phyloP scores from a whole-genome alignment of 2,113 vertebrate genomes.

The Nibea albiflora region DNA sequence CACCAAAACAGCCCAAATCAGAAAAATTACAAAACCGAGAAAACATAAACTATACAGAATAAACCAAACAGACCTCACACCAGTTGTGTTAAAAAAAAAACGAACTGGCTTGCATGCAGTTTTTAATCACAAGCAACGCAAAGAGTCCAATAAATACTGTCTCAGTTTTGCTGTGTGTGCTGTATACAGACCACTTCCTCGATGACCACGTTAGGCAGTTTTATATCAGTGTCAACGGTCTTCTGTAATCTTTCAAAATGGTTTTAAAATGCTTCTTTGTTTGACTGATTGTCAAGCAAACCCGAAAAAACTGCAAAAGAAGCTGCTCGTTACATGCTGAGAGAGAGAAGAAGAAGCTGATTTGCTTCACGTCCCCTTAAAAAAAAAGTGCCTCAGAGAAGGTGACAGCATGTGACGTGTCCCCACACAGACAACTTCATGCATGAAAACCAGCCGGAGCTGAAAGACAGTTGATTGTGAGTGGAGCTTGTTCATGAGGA shows the following conservation, averaged over 20 bases:
- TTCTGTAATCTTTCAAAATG: not conserved
- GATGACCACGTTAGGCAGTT: not conserved
- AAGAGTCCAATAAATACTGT: slow-evolving; percentile 10
- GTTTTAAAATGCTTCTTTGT: not conserved
- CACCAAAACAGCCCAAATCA: slow-evolving; percentile 16
- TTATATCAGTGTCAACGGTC: not conserved
- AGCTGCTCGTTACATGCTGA: slow-evolving; percentile 53
- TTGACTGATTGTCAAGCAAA: slow-evolving; percentile 66
- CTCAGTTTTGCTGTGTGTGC: slow-evolving; percentile 18
- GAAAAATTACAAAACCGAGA: slow-evolving; percentile 3
- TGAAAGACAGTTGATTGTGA: slow-evolving; percentile 75
- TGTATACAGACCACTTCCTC: not conserved
- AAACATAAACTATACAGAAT: slow-evolving; percentile 6
- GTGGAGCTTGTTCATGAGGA: slow-evolving; percentile 81
- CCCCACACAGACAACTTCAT: slow-evolving; percentile 72
- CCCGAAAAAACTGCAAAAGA: slow-evolving; percentile 71
- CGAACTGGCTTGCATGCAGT: slow-evolving; percentile 59
- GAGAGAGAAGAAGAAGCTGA: slow-evolving; percentile 8
- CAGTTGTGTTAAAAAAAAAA: slow-evolving; percentile 30
- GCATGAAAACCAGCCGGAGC: slow-evolving; percentile 68
- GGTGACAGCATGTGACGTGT: slow-evolving; percentile 45
- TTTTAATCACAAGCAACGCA: slow-evolving; percentile 19
- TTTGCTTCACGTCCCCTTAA: slow-evolving; percentile 4
- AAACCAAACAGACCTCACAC: slow-evolving; percentile 14
- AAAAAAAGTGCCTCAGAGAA: slow-evolving; percentile 29